Percentiles rank a stretch among this genome's conserved stretches.
Conservation (phyloP, 2,888 invertebrate genomes). For the Tetheella fluctuosa region DNA sequence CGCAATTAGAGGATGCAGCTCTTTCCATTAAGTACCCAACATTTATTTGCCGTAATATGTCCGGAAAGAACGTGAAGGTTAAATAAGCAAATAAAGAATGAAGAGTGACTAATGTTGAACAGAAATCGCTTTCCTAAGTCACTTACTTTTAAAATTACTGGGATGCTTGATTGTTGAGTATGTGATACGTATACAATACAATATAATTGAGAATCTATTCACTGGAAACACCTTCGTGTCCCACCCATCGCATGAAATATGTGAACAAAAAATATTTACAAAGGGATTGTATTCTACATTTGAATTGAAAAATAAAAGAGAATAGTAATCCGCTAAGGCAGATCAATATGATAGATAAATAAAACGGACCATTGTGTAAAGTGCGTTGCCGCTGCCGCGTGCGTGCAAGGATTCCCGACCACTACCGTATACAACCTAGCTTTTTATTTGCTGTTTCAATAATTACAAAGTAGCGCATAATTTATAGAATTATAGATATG, state of each 20-base stretch:
- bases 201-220: slow-evolving; percentile 68
- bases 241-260: slow-evolving; percentile 66
- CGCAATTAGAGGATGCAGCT: too few relatives aligned
- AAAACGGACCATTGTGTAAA: slow-evolving; percentile 68
- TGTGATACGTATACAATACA: slow-evolving; percentile 41
- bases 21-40: too few relatives aligned
- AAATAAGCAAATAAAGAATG: too few relatives aligned
- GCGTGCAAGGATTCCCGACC: slow-evolving; percentile 39
- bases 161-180: slow-evolving; percentile 34
- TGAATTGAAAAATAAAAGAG: slow-evolving; percentile 52
- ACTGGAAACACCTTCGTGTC: slow-evolving; percentile 61
- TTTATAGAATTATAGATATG: neutral
- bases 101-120: slow-evolving; percentile 30
- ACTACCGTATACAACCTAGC: neutral
- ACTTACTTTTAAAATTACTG: slow-evolving; percentile 21
- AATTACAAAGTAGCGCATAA: neutral
- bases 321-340: slow-evolving; percentile 60
- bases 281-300: slow-evolving; percentile 66
- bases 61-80: too few relatives aligned
- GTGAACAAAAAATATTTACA: slow-evolving; percentile 75
- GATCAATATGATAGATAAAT: slow-evolving; percentile 77
- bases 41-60: too few relatives aligned
- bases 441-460: neutral
- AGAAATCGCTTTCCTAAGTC: too few relatives aligned
- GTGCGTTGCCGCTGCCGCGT: slow-evolving; percentile 43